phyloP scores from a whole-genome alignment of 2,797 vertebrate species.

The Dermochelys coriacea region DNA sequence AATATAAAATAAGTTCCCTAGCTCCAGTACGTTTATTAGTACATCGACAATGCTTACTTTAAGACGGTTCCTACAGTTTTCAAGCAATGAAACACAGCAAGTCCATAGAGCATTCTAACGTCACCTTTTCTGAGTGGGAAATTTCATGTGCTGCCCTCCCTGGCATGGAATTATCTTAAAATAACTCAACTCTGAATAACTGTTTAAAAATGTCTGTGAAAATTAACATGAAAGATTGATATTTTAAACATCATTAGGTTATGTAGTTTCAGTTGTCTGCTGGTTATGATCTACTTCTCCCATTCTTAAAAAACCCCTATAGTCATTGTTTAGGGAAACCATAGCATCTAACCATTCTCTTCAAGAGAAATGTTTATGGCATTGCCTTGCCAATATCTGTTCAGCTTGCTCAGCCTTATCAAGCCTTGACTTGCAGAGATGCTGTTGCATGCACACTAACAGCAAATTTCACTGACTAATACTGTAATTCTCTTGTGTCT shows the following conservation, averaged over 20 bases:
- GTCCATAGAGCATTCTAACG: neutral
- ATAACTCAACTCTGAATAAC: neutral
- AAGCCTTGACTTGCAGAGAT: neutral
- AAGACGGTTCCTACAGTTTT: neutral
- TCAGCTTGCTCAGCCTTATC: neutral
- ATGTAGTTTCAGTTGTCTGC: neutral
- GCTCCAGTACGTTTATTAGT: neutral
- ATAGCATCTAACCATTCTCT: neutral
- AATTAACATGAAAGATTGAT: neutral
- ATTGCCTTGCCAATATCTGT: neutral
- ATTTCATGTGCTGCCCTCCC: neutral
- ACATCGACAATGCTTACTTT: neutral
- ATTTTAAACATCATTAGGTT: neutral
- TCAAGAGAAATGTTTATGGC: neutral
- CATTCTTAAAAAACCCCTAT: neutral
- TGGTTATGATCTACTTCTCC: neutral
- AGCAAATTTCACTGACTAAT: neutral
- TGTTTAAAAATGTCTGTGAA: neutral
- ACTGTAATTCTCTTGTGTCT: neutral
- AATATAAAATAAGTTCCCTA: neutral
- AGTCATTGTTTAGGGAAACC: neutral
- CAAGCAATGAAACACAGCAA: neutral
- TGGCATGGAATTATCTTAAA: neutral
- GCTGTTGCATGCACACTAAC: neutral
- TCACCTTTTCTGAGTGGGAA: neutral